These are phyloP conservation scores for Ormyrus nitidulus DNA, from an alignment of 2,888 invertebrate genomes.

Conservation along the genomic window DNA sequence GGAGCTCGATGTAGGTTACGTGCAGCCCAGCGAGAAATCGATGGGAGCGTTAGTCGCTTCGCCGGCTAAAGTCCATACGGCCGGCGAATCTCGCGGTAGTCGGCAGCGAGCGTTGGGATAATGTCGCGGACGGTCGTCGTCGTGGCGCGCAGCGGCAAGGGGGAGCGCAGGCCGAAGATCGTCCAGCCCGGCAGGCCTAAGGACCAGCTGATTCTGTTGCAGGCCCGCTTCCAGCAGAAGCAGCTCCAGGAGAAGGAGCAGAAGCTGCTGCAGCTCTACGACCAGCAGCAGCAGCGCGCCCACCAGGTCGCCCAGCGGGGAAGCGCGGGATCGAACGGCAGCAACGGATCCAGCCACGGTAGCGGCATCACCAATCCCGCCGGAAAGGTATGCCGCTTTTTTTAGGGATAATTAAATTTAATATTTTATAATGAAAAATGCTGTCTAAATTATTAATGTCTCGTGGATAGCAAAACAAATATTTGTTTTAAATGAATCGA, in stretches of 20 bases:
- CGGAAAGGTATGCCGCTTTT: slow-evolving; percentile 28
- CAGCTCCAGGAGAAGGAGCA: slow-evolving; percentile 88
- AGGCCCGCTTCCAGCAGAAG: slow-evolving; percentile 90
- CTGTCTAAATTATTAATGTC: no score
- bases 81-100: slow-evolving; percentile 15
- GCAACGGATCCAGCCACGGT: slow-evolving; percentile 69
- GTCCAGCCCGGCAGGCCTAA: neutral
- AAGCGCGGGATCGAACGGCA: slow-evolving; percentile 76
- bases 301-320: slow-evolving; percentile 79
- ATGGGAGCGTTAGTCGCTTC: no score
- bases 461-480: no score
- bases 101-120: neutral
- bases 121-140: neutral
- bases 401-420: neutral
- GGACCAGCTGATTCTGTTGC: slow-evolving; percentile 65
- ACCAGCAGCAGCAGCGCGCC: slow-evolving; percentile 82
- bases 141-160: neutral
- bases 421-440: no score
- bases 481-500: no score
- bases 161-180: neutral
- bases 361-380: slow-evolving; percentile 1
- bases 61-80: no score
- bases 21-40: no score
- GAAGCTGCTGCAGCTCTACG: slow-evolving; percentile 84
- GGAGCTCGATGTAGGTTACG: no score